Conservation (phyloP, 1,140 invertebrate species). For the Oncopodura yosiiana region DNA sequence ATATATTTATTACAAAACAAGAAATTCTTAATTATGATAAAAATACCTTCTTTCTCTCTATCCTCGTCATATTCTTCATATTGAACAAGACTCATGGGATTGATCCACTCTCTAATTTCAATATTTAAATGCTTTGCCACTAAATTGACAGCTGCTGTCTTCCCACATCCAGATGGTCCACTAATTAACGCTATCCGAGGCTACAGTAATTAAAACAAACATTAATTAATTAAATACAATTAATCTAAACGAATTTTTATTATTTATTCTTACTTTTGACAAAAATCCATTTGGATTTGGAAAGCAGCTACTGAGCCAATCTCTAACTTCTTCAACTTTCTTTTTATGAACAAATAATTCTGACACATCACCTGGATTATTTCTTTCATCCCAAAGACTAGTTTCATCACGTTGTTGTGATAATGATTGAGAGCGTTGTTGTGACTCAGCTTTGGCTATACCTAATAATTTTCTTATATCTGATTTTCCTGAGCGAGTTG, state of each 20-base stretch:
- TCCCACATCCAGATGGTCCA: slow-evolving; percentile 28
- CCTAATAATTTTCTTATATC: too few species aligned
- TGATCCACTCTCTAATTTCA: slow-evolving; percentile 28
- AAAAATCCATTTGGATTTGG: not conserved
- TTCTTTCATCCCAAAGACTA: slow-evolving; percentile 19
- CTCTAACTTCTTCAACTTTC: slow-evolving; percentile 21
- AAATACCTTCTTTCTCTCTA: not conserved
- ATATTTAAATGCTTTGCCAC: slow-evolving; percentile 13
- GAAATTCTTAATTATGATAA: not conserved
- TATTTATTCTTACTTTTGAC: not conserved
- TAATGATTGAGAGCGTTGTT: too few species aligned
- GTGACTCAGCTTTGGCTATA: too few species aligned
- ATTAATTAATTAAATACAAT: not conserved
- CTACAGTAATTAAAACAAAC: not conserved
- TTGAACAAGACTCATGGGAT: slow-evolving; percentile 19
- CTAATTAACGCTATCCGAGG: slow-evolving; percentile 17
- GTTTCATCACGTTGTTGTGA: too few species aligned
- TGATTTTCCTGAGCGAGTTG: too few species aligned
- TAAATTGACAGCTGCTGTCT: slow-evolving; percentile 25
- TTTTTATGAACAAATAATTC: slow-evolving; percentile 30
- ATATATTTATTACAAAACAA: not conserved
- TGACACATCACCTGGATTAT: slow-evolving; percentile 14
- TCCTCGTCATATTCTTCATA: slow-evolving; percentile 2
- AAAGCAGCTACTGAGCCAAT: too few species aligned
- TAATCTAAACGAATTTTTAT: not conserved